Evolutionary conservation across 2,113 vertebrate species (phyloP).

Genomic region (Gymnorhina tibicen): DNA sequence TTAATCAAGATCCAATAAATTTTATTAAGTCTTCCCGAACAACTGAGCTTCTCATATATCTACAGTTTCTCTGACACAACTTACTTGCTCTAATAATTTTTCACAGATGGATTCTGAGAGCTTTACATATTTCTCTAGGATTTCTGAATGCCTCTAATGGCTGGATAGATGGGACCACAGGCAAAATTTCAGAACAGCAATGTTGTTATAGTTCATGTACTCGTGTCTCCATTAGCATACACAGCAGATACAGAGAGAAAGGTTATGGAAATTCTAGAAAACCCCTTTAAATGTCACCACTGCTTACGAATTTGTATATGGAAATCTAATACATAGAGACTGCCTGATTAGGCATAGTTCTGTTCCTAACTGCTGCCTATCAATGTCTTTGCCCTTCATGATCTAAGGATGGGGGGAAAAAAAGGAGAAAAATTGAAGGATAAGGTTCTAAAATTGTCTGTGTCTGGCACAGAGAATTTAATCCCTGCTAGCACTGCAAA

Average conservation of each 20-base stretch:
- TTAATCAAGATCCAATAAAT: neutral
- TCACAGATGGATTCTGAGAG: neutral
- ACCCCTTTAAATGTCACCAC: neutral
- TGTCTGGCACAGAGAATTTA: neutral
- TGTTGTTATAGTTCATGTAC: neutral
- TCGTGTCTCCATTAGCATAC: neutral
- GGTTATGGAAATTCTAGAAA: conserved; percentile 35
- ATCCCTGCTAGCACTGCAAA: neutral
- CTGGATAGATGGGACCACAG: neutral
- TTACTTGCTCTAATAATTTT: neutral
- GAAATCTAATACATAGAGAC: neutral
- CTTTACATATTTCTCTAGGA: neutral
- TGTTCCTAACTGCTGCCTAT: neutral
- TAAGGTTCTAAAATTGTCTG: neutral
- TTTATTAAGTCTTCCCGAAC: neutral
- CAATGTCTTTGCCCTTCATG: neutral
- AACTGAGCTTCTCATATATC: rapidly evolving
- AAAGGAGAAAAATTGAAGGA: neutral
- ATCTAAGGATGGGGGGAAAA: neutral
- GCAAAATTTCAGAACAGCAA: neutral
- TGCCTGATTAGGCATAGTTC: neutral
- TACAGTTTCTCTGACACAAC: neutral
- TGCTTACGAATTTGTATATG: neutral
- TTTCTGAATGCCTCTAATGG: neutral
- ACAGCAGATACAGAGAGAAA: neutral